phyloP scores from a whole-genome alignment of 23 tunicate species.

The Ciona savignyi region DNA sequence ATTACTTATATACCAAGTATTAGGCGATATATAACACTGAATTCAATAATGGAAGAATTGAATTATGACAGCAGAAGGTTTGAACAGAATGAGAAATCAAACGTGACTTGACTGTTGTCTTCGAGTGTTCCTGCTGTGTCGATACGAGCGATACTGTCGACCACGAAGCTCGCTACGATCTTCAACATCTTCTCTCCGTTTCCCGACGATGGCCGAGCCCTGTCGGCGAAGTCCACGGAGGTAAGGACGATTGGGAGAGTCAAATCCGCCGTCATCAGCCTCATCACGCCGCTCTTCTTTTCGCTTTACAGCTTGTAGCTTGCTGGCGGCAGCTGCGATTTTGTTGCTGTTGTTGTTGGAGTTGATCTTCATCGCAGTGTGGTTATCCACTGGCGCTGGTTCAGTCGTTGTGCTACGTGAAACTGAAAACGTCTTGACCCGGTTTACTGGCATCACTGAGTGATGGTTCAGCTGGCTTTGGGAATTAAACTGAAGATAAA shows the following conservation, averaged over 20 bases:
- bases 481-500: constrained; percentile 40
- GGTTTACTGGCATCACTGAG: constrained; percentile 7
- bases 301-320: not conserved
- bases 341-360: constrained; percentile 42
- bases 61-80: too few species aligned
- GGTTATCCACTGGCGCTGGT: not conserved
- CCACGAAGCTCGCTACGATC: constrained; percentile 18
- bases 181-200: not conserved
- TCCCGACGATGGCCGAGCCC: constrained; percentile 35
- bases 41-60: too few species aligned
- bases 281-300: constrained; percentile 16
- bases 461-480: constrained; percentile 35
- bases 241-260: constrained; percentile 34
- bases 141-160: constrained; percentile 35
- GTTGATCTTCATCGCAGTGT: constrained; percentile 12
- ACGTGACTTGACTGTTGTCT: constrained; percentile 54
- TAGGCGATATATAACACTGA: too few species aligned
- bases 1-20: too few species aligned
- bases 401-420: not conserved
- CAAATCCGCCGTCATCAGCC: constrained; percentile 60
- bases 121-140: constrained; percentile 4
- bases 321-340: constrained; percentile 28
- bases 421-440: not conserved
- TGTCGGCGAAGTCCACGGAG: constrained; percentile 47
- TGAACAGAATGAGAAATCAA: too few species aligned